Base-by-base conservation (phyloP, 2,113 vertebrate genomes). In the Gambusia affinis region DNA sequence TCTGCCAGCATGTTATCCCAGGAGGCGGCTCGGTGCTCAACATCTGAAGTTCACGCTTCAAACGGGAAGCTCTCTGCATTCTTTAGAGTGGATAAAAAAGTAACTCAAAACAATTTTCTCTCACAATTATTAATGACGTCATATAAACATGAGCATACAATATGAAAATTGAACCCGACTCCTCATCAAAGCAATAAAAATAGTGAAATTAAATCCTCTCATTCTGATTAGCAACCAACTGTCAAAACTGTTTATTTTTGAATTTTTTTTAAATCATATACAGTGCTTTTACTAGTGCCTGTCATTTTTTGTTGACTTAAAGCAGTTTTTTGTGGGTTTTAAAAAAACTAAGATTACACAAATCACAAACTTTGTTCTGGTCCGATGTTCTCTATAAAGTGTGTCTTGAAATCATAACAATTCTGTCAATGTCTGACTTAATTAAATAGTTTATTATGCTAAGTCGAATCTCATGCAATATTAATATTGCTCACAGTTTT, bases 1-100 rank as follows among this genome's bases (percentile, higher is more conserved):
- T 83, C 28, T 96, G 97, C 97, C 97, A 99, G 92, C 97, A 98
- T 0, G 94, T 96, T 67, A 98, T 93, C 60, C 97, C 97, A 0
- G 97, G 96, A 0, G 97, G 96, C 0, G 97, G 98, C 75, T 99
- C 96, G 0, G 88, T 87, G 57, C 91, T 92, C 76, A 99, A 73
- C 81, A 98, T 91, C 1, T 93, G 89, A 42, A 99, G 93, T 78
- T 99, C 98, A 64, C 96, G 95, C 78, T 95, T 96, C 79, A 99
- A 86, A 1, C 98, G 93, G 0, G 95, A 95, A 0, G 81, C 86
- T 67, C 94, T 95, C 85, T 98, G 97, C 98, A 99, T 99, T 19
- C 37, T 84, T 73, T 10, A 10, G 0, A 24, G 1, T 4, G 7
- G 7, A 8, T 3, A 29, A 15, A 61, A 1, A 14, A 33, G 0